Evolutionary conservation across 2,888 invertebrate genomes (phyloP), one percentile per base, ranked within the genome.

Genomic region (Noctua fimbriata): DNA sequence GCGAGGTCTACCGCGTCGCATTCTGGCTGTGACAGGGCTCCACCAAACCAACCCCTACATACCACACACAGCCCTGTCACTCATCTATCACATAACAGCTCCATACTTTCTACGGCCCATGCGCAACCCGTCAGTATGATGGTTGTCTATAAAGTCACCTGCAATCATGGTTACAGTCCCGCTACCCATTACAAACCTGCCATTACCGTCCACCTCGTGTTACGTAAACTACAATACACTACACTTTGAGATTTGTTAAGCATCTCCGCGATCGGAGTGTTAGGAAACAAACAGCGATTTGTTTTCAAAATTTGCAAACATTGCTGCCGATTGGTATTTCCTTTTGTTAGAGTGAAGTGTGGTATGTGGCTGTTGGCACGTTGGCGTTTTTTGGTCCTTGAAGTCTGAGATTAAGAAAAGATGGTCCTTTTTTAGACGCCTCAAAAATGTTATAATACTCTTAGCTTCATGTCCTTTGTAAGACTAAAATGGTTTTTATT

Each of bases 161-260:
- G 82, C 66, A 87, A 86, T 86, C 78, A 86, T 88, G 86, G 80
- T 82, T 79, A 66, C 81, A 71, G 86, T 89, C 79, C 90, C 91
- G 88, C 88, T 88, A 88, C 49, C 77, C 79, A 83, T 80, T 85
- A 83, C 81, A 78, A 66, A 66, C 67, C 63, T 28, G 76, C 85
- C 89, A 91, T 90, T 89, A 89, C 80, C 79, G 76, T 66, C 84
- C 73, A 78, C 84, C 73, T 86, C 83, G 85, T 74, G 79, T 92
- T 90, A 90, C 88, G 87, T 86, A 87, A 91, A 87, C 73, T 87
- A 71, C 82, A 73, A 89, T 86, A 87, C 82, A 82, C 86, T 81
- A 81, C 83, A 85, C 82, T 90, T 90, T 89, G 76, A 84, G 87
- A 90, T 90, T 92, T 89, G 88, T 73, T 78, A 89, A 87, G 88